phyloP scores from a whole-genome alignment of 2,113 vertebrate species.

The Sminthopsis crassicaudata region DNA sequence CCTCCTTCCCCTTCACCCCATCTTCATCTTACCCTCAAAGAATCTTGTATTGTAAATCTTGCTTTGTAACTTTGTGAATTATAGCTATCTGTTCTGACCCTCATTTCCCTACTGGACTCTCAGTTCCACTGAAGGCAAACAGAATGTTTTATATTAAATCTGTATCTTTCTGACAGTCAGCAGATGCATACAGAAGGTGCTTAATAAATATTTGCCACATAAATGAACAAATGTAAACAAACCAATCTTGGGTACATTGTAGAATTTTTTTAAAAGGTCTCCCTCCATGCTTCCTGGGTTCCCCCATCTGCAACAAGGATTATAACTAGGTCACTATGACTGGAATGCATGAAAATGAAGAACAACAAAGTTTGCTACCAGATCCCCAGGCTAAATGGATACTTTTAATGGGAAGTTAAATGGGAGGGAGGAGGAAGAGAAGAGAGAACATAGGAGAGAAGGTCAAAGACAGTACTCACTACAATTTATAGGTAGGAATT shows the following conservation, averaged over 20 bases:
- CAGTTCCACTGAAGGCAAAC: background rate
- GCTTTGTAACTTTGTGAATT: background rate
- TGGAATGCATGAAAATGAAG: constrained; percentile 3
- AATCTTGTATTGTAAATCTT: background rate
- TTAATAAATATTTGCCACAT: background rate
- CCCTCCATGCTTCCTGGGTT: background rate
- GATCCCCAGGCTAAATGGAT: background rate
- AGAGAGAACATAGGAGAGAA: background rate
- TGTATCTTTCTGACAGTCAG: background rate
- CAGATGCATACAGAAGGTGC: background rate
- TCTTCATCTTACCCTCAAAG: background rate
- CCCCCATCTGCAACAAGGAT: constrained; percentile 37
- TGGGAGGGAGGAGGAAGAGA: background rate
- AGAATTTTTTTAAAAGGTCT: constrained; percentile 37
- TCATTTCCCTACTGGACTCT: background rate
- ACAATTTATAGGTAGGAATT: background rate
- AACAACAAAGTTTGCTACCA: background rate
- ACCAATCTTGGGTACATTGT: background rate
- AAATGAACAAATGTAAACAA: constrained; percentile 45
- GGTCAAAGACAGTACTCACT: background rate
- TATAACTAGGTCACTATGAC: constrained; percentile 16
- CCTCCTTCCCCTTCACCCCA: background rate
- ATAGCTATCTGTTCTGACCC: background rate
- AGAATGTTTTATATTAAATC: background rate
- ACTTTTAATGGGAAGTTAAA: background rate